phyloP scores from a whole-genome alignment of 2,113 vertebrate genomes.

The Sprattus sprattus region DNA sequence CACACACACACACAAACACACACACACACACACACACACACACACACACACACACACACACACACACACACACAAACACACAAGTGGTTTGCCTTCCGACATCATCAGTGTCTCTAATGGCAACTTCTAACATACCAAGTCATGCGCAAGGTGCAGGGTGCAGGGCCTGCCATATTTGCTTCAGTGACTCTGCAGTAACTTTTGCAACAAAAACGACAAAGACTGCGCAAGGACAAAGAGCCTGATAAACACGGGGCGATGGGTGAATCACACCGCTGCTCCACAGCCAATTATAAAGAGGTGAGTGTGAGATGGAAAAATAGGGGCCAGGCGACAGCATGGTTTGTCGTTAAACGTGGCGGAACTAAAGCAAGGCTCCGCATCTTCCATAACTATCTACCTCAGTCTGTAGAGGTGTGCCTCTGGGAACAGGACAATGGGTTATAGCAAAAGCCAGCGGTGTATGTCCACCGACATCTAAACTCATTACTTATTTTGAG shows the following conservation, averaged over 20 bases:
- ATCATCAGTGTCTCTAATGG: constrained; percentile 53
- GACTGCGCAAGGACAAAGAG: constrained; percentile 53
- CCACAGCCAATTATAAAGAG: constrained; percentile 33
- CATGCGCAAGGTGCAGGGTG: constrained; percentile 49
- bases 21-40: constrained; percentile 25
- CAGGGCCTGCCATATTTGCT: constrained; percentile 46
- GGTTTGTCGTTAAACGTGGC: neutral
- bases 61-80: constrained; percentile 27
- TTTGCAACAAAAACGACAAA: constrained; percentile 51
- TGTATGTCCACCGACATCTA: neutral
- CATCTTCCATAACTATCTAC: neutral
- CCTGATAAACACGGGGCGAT: constrained; percentile 27
- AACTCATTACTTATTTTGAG: neutral
- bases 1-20: constrained; percentile 38
- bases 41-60: constrained; percentile 17
- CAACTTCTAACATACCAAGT: constrained; percentile 58
- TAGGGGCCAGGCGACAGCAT: neutral
- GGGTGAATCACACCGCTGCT: constrained; percentile 49
- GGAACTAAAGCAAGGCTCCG: neutral
- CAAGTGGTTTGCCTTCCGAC: constrained; percentile 40
- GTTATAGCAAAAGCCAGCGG: neutral
- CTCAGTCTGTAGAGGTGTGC: neutral
- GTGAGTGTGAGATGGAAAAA: neutral
- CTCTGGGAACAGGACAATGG: neutral
- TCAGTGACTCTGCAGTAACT: constrained; percentile 32